Evolutionary conservation across 2,888 invertebrate genomes (phyloP).

Genomic region (Dorcus hopei): DNA sequence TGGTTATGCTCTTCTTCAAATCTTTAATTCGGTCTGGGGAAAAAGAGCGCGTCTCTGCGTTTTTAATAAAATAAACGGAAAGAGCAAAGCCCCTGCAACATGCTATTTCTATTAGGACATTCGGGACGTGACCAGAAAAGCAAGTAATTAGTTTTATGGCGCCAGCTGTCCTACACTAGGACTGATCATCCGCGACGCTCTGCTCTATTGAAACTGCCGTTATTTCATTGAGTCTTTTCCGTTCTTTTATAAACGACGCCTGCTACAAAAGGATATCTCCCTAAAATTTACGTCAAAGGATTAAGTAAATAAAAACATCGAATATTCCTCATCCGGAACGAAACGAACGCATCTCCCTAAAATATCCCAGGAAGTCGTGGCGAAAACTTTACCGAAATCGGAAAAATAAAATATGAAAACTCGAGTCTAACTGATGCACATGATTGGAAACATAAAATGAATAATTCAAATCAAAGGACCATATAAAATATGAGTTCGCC

Average conservation of each 20-base stretch:
- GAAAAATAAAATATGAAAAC: conserved; percentile 1
- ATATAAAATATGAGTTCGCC: conserved; percentile 25
- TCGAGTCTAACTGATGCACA: conserved; percentile 16
- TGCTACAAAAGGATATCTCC: conserved; percentile 15
- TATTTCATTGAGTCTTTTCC: conserved; percentile 27
- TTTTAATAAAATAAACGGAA: conserved; percentile 41
- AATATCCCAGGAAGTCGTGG: conserved; percentile 24
- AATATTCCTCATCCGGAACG: background rate
- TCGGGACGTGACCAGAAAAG: conserved; percentile 45
- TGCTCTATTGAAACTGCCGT: conserved; percentile 26
- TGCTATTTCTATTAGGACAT: conserved; percentile 41
- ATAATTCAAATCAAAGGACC: conserved; percentile 27
- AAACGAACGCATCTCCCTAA: conserved; percentile 37
- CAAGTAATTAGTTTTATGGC: conserved; percentile 46
- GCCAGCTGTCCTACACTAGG: conserved; percentile 38
- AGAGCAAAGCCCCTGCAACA: conserved; percentile 33
- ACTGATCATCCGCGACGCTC: conserved; percentile 28
- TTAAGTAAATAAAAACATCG: background rate
- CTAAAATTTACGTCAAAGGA: background rate
- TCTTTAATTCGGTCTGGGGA: conserved; percentile 20
- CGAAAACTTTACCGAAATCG: no score
- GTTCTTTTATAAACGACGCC: conserved; percentile 21
- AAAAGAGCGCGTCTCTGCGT: conserved; percentile 12
- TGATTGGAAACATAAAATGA: conserved; percentile 27
- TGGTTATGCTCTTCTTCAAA: conserved; percentile 5